Conservation (phyloP, 92 coral and sea anemone species). For the Epizoanthus stellaris region DNA sequence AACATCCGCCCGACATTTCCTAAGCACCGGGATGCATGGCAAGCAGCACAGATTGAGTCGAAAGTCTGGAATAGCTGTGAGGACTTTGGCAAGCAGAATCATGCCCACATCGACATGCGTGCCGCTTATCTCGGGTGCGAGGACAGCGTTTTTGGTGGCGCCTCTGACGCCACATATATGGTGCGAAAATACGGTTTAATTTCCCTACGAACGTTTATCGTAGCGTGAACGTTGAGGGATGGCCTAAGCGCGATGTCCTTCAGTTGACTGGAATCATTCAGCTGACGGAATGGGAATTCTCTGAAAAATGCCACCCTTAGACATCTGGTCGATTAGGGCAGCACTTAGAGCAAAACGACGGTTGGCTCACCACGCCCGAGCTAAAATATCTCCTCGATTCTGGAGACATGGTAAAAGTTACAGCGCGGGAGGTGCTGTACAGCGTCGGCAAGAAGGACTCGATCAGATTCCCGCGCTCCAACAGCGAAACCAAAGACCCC, state of each 20-base stretch:
- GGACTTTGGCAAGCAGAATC: not conserved
- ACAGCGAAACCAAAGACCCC: not conserved
- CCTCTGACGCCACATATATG: conserved; percentile 43
- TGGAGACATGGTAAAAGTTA: conserved; percentile 29
- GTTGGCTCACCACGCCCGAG: conserved; percentile 58
- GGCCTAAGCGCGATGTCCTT: conserved; percentile 53
- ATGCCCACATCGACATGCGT: conserved; percentile 41
- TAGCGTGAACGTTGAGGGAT: conserved; percentile 59
- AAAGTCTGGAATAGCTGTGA: conserved; percentile 7
- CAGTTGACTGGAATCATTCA: conserved; percentile 32
- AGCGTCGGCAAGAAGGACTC: conserved; percentile 32
- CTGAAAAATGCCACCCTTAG: conserved; percentile 17
- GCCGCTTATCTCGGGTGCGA: conserved; percentile 47
- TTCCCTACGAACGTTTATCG: conserved; percentile 55
- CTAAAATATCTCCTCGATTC: conserved; percentile 33
- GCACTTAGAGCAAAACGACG: conserved; percentile 44
- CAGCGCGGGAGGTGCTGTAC: conserved; percentile 37
- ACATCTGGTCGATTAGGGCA: conserved; percentile 37
- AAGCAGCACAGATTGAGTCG: not conserved
- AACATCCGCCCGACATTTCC: conserved; percentile 12
- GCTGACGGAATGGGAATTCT: conserved; percentile 54
- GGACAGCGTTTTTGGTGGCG: conserved; percentile 18
- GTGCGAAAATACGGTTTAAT: conserved; percentile 42
- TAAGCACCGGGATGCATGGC: conserved; percentile 33
- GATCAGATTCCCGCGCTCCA: conserved; percentile 25